Evolutionary conservation across 2,113 vertebrate species (phyloP).

Genomic region (Dasyornis broadbenti): DNA sequence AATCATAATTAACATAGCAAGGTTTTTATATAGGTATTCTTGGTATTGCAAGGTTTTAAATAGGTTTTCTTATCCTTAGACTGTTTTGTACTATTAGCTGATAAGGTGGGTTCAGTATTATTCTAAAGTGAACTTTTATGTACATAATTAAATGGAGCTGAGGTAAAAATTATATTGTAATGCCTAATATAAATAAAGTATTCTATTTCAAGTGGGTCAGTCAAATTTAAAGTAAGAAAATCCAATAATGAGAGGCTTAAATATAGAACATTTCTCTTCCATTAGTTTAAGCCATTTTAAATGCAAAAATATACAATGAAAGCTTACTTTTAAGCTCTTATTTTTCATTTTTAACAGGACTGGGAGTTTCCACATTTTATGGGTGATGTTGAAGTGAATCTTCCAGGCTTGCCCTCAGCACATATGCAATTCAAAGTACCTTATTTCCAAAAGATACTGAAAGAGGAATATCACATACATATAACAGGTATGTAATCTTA

Average conservation of each 20-base stretch:
- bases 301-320: neutral
- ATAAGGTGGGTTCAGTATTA: neutral
- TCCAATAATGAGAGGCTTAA: neutral
- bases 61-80: neutral
- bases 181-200: neutral
- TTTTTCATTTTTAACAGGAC: slow-evolving; percentile 77
- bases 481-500: slow-evolving; percentile 85
- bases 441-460: slow-evolving; percentile 88
- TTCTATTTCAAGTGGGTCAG: neutral
- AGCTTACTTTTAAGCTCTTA: neutral
- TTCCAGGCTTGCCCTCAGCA: slow-evolving; percentile 90
- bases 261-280: neutral
- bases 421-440: slow-evolving; percentile 93
- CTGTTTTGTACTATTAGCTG: neutral
- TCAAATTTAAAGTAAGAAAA: neutral
- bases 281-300: neutral
- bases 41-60: neutral
- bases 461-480: slow-evolving; percentile 95
- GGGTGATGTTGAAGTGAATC: slow-evolving; percentile 95
- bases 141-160: neutral
- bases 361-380: slow-evolving; percentile 99
- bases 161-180: slow-evolving; percentile 13
- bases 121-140: slow-evolving; percentile 18
- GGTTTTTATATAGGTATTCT: neutral
- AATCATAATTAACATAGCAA: neutral